Percentiles rank a stretch among this genome's conserved stretches.
These are phyloP conservation scores for Shargacucullia verbasci DNA, from an alignment of 2,888 invertebrate species.

Conservation along the genomic window DNA sequence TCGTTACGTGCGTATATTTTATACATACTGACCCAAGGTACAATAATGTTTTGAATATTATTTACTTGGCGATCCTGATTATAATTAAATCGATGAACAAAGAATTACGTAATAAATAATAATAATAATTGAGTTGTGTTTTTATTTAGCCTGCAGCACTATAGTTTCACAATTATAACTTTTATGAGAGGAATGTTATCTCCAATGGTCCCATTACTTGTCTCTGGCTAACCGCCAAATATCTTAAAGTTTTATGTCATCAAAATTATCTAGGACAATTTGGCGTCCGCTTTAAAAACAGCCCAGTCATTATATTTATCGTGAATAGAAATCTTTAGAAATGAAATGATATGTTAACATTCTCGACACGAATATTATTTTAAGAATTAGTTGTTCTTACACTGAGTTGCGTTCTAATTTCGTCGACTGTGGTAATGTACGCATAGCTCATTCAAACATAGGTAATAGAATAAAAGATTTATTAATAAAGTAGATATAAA, in stretches of 20 bases:
- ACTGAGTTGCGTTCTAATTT: conserved; percentile 57
- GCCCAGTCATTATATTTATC: conserved; percentile 82
- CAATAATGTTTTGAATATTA: conserved; percentile 54
- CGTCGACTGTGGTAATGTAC: conserved; percentile 27
- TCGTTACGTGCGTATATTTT: conserved; percentile 55
- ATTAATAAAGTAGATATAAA: conserved; percentile 87
- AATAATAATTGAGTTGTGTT: conserved; percentile 63
- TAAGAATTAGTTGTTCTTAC: conserved; percentile 60
- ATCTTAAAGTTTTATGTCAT: conserved; percentile 80
- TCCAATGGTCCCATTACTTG: conserved; percentile 76
- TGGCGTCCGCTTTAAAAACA: conserved; percentile 83
- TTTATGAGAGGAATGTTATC: conserved; percentile 65
- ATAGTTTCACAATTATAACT: conserved; percentile 42
- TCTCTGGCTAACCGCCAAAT: conserved; percentile 78
- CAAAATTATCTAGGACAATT: conserved; percentile 86
- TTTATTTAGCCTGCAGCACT: conserved; percentile 36
- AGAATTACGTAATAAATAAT: conserved; percentile 79
- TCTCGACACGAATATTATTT: conserved; percentile 68
- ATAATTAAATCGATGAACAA: conserved; percentile 72
- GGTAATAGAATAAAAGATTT: conserved; percentile 86
- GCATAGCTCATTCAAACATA: conserved; percentile 54
- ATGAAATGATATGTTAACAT: conserved; percentile 68
- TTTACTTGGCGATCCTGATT: conserved; percentile 60
- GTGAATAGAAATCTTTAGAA: conserved; percentile 74
- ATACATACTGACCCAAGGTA: conserved; percentile 51